Evolutionary conservation across 2,888 invertebrate species (phyloP).

Genomic region (Ophonus ardosiacus): DNA sequence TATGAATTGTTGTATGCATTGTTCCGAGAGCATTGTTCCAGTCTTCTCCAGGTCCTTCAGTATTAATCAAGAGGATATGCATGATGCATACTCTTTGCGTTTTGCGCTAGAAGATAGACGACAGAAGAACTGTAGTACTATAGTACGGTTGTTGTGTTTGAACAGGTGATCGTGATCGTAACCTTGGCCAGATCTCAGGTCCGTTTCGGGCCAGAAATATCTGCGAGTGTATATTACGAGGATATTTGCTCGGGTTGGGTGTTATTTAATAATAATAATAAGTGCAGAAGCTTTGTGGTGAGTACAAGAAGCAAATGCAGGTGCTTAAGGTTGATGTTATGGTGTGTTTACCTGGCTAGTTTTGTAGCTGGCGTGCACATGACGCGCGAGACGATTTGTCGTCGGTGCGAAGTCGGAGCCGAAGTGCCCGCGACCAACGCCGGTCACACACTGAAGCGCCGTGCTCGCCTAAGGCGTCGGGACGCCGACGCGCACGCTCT

Average conservation of each 20-base stretch:
- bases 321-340: not conserved
- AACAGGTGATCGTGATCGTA: constrained; percentile 2
- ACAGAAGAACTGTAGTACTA: too few species aligned
- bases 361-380: constrained; percentile 16
- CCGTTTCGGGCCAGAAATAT: not conserved
- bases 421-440: constrained; percentile 2
- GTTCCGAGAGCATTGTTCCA: constrained; percentile 20
- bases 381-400: not conserved
- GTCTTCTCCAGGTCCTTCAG: not conserved
- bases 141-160: not conserved
- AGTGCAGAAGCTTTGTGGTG: not conserved
- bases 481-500: constrained; percentile 3
- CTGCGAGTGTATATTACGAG: not conserved
- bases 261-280: too few species aligned
- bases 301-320: not conserved
- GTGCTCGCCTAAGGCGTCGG: constrained; percentile 4
- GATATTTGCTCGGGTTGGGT: too few species aligned
- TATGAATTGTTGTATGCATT: constrained; percentile 41
- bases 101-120: too few species aligned
- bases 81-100: not conserved
- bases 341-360: not conserved
- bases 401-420: not conserved
- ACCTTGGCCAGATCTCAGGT: not conserved
- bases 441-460: constrained; percentile 26
- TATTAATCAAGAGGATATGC: not conserved